Evolutionary conservation across 2,888 invertebrate genomes (phyloP).

Genomic region (Caenorhabditis imperialis): DNA sequence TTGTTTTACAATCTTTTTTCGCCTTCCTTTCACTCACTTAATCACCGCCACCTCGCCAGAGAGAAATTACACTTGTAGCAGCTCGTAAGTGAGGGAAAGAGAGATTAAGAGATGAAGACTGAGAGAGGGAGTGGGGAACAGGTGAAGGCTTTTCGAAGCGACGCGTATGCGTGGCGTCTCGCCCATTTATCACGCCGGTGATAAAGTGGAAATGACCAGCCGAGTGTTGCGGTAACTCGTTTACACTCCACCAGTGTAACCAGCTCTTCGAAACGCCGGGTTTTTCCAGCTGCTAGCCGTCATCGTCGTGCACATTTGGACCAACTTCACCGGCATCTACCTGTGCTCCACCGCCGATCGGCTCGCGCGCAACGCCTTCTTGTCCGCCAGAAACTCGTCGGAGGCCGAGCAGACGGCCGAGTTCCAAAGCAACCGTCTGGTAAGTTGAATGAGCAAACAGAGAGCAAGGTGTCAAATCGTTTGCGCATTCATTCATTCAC

Average conservation of each 20-base stretch:
- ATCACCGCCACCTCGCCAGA: not conserved
- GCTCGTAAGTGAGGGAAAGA: slow-evolving; percentile 23
- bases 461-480: slow-evolving; percentile 35
- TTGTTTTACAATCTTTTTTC: slow-evolving; percentile 46
- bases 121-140: slow-evolving; percentile 3
- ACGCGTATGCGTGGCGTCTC: slow-evolving; percentile 27
- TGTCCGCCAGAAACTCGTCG: slow-evolving; percentile 63
- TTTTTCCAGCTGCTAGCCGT: slow-evolving; percentile 72
- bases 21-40: too few species aligned
- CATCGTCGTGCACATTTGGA: slow-evolving; percentile 74
- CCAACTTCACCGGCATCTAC: slow-evolving; percentile 74
- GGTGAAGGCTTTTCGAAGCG: slow-evolving; percentile 30
- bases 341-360: slow-evolving; percentile 65
- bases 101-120: slow-evolving; percentile 15
- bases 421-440: slow-evolving; percentile 63
- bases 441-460: slow-evolving; percentile 35
- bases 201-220: too few species aligned
- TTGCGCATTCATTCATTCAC: slow-evolving; percentile 25
- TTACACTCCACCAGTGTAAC: too few species aligned
- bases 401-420: slow-evolving; percentile 64
- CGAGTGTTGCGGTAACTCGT: too few species aligned
- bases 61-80: slow-evolving; percentile 41
- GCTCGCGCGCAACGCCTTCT: slow-evolving; percentile 66
- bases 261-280: not conserved
- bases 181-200: too few species aligned